Conservation (phyloP, 2,113 vertebrate genomes). For the Patagioenas fasciata region DNA sequence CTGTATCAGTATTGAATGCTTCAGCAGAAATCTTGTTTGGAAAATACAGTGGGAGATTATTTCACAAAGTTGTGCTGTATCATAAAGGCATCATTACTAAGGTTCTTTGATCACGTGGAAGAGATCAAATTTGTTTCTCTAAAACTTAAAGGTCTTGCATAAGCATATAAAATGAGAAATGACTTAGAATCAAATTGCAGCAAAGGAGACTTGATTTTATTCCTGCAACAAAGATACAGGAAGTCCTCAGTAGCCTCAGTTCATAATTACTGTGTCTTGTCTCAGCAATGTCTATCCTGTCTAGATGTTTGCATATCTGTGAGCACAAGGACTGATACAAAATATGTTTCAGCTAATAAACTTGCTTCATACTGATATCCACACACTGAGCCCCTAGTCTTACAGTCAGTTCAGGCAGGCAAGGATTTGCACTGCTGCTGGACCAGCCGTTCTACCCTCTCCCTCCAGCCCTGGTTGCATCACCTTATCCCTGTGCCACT, state of each 20-base stretch:
- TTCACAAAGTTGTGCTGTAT: constrained; percentile 20
- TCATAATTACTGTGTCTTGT: background rate
- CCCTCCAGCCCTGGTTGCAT: background rate
- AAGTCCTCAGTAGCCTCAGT: background rate
- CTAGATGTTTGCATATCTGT: background rate
- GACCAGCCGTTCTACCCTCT: background rate
- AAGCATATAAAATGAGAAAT: background rate
- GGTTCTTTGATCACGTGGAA: constrained; percentile 42
- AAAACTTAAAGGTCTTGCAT: constrained; percentile 13
- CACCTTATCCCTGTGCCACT: no score
- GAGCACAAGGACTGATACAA: background rate
- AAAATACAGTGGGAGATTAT: constrained; percentile 55
- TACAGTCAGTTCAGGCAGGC: background rate
- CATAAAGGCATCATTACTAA: constrained; percentile 38
- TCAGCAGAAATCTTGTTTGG: constrained; percentile 65
- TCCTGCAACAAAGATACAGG: background rate
- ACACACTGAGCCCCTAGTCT: background rate
- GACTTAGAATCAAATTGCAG: background rate
- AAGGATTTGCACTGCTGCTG: background rate
- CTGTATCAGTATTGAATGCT: constrained; percentile 63
- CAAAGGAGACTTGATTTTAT: background rate
- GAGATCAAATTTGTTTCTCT: constrained; percentile 17
- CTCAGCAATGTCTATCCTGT: background rate
- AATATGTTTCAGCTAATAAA: background rate
- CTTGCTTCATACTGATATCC: background rate